Percentiles rank a stretch among this genome's conserved stretches.
phyloP scores from a whole-genome alignment of 2,888 invertebrate species.

The Trissolcus brochymenae region DNA sequence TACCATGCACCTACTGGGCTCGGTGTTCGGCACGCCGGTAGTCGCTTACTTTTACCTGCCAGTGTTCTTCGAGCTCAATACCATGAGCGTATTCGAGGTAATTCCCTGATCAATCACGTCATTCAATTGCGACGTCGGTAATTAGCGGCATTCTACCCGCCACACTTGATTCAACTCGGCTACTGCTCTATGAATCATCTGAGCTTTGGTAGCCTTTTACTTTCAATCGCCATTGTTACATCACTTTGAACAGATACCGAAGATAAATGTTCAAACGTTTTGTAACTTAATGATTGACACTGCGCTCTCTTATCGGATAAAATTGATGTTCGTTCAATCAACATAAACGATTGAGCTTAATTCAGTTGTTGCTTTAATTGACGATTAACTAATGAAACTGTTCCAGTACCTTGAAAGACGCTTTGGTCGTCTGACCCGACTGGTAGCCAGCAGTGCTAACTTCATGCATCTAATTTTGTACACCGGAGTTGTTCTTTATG shows the following conservation, averaged over 20 bases:
- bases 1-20: conserved; percentile 85
- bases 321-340: too few species aligned
- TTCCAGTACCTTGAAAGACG: conserved; percentile 81
- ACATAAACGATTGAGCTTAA: too few species aligned
- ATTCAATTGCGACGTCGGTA: conserved; percentile 26
- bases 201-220: conserved; percentile 10
- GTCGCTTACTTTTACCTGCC: conserved; percentile 88
- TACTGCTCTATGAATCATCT: conserved; percentile 4
- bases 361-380: too few species aligned
- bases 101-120: conserved; percentile 41
- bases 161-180: conserved; percentile 6
- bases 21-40: conserved; percentile 86
- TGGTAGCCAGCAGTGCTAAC: conserved; percentile 79
- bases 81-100: conserved; percentile 92
- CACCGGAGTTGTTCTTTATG: conserved; percentile 81
- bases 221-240: conserved; percentile 11
- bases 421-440: conserved; percentile 78
- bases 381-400: too few species aligned
- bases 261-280: too few species aligned
- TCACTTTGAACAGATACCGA: too few species aligned
- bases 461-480: conserved; percentile 79
- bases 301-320: too few species aligned
- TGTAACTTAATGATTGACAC: too few species aligned
- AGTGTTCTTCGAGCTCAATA: conserved; percentile 89
- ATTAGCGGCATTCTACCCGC: conserved; percentile 33